Base-by-base conservation (phyloP, 1,140 invertebrate genomes). In the Aphis craccivora region DNA sequence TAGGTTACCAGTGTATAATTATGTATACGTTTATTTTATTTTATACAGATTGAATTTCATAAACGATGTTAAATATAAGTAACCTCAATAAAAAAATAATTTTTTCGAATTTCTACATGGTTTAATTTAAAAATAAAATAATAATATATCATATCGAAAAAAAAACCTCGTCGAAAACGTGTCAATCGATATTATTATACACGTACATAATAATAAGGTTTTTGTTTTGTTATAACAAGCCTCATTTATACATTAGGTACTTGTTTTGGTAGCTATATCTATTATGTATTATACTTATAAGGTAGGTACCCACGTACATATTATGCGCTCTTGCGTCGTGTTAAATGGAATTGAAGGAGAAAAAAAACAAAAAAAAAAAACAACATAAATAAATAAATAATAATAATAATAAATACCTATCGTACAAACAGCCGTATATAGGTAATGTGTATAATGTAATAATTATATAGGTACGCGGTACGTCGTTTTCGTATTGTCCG, bases 1-100 rank as follows among this genome's bases (percentile, higher is more conserved):
- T 76, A 76, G 60, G 60, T 76, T 76, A 76, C n/a, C 4, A 0
- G 60, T 35, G 30, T 76, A 67, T 76, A 76, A 76, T 76, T 76
- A 76, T n/a, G n/a, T 76, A n/a, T 76, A 76, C 30, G 60, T 76
- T 76, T 76, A 76, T 76, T 76, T 76, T 76, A 76, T 76, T 76
- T 76, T 76, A 76, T n/a, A 76, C 30, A 76, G 30, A 76, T 76
- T 35, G 60, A 76, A 76, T 76, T 76, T 76, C n/a, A 76, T n/a
- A 76, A 76, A 76, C 60, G n/a, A 76, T 18, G n/a, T 76, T 76
- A 76, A 76, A 76, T 76, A 20, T n/a, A 2, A 76, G 60, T 76
- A 30, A 76, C 60, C 60, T n/a, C 60, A 76, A n/a, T 76, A 76
- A 76, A 76, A 76, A n/a, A 76, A 76, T n/a, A 2, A 76, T 76